Evolutionary conservation across 2,888 invertebrate genomes (phyloP).

Genomic region (Rhaphigaster nebulosa): DNA sequence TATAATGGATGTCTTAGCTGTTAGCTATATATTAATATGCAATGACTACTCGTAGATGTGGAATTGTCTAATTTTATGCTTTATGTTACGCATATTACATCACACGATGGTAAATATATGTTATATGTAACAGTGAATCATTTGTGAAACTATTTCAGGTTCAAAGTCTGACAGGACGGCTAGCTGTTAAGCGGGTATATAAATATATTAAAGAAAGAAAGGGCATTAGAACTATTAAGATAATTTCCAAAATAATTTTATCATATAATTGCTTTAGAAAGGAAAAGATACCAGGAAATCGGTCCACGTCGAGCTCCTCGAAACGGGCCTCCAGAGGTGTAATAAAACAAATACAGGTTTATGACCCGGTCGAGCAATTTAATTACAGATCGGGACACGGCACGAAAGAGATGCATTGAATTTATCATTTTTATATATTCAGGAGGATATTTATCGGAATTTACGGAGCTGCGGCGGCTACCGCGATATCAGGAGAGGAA

Average conservation of each 20-base stretch:
- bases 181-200: too few relatives aligned
- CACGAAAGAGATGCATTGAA: background rate
- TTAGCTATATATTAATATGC: too few relatives aligned
- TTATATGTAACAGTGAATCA: too few relatives aligned
- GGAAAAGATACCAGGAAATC: background rate
- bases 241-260: background rate
- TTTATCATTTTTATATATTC: constrained; percentile 33
- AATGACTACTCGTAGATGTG: too few relatives aligned
- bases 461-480: background rate
- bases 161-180: too few relatives aligned
- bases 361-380: background rate
- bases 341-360: constrained; percentile 21
- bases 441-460: constrained; percentile 23
- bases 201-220: too few relatives aligned
- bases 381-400: background rate
- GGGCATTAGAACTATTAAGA: background rate
- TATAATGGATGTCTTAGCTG: too few relatives aligned
- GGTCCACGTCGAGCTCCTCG: background rate
- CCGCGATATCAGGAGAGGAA: background rate
- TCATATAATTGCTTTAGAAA: background rate
- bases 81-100: too few relatives aligned
- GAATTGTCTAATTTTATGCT: too few relatives aligned
- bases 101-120: too few relatives aligned
- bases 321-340: background rate
- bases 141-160: too few relatives aligned